Conservation (phyloP, 2,888 invertebrate species). For the Chaetogeoica ovagalla region DNA sequence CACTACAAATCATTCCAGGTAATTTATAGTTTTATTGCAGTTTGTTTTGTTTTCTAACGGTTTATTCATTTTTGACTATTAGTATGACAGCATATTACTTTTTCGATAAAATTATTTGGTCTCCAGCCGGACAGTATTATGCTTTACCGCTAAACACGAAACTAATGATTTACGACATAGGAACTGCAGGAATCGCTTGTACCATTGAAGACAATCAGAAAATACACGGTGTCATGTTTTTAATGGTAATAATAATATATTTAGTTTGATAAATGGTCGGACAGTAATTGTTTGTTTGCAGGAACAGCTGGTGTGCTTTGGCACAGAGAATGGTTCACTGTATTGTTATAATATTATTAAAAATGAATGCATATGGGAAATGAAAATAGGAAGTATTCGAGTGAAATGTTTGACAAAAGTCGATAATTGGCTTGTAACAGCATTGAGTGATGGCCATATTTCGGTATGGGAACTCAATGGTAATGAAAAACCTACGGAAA, state of each 20-base stretch:
- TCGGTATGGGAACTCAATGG: conserved; percentile 48
- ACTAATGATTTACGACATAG: conserved; percentile 80
- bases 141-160: conserved; percentile 72
- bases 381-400: conserved; percentile 67
- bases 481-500: conserved; percentile 36
- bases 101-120: conserved; percentile 66
- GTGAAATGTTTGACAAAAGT: conserved; percentile 69
- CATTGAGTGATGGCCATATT: conserved; percentile 71
- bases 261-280: not conserved
- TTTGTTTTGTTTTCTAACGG: not conserved
- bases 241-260: conserved; percentile 35
- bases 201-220: conserved; percentile 48
- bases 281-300: conserved; percentile 54
- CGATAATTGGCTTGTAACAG: conserved; percentile 68
- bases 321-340: conserved; percentile 75
- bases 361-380: conserved; percentile 60
- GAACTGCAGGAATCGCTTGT: conserved; percentile 70
- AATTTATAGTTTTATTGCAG: conserved; percentile 58
- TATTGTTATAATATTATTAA: conserved; percentile 65
- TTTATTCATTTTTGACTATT: conserved; percentile 22
- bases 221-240: conserved; percentile 48
- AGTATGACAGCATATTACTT: conserved; percentile 49
- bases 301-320: conserved; percentile 69
- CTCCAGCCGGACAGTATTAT: conserved; percentile 76
- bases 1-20: conserved; percentile 79